phyloP scores from a whole-genome alignment of 2,888 invertebrate genomes.

The Lasioglossum pauxillum region DNA sequence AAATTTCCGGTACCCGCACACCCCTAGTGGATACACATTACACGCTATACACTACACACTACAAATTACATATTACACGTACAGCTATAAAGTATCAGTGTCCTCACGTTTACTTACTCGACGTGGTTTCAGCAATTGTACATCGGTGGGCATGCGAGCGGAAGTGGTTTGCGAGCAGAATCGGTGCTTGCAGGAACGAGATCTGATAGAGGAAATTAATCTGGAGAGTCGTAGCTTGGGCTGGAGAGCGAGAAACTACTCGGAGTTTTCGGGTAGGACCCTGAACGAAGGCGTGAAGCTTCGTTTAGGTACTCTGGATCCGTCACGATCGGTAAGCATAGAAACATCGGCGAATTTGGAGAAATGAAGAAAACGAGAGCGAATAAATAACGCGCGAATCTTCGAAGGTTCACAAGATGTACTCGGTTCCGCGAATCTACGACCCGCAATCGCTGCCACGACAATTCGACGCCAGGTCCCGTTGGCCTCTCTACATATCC shows the following conservation, averaged over 20 bases:
- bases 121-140: slow-evolving; percentile 86
- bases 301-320: slow-evolving; percentile 89
- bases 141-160: slow-evolving; percentile 74
- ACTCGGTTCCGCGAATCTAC: slow-evolving; percentile 87
- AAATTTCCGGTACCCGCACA: too few species aligned
- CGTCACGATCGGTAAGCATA: slow-evolving; percentile 85
- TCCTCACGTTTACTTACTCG: background rate
- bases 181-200: slow-evolving; percentile 90
- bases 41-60: too few species aligned
- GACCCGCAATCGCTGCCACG: slow-evolving; percentile 87
- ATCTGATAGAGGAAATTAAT: slow-evolving; percentile 89
- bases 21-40: too few species aligned
- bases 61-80: too few species aligned
- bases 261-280: slow-evolving; percentile 93
- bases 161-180: slow-evolving; percentile 90
- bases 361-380: background rate
- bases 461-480: slow-evolving; percentile 90
- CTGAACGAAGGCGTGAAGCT: slow-evolving; percentile 92
- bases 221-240: slow-evolving; percentile 85
- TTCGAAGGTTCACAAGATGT: slow-evolving; percentile 84
- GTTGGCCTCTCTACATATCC: slow-evolving; percentile 91
- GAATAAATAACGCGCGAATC: background rate
- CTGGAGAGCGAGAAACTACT: slow-evolving; percentile 93
- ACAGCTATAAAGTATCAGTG: too few species aligned
- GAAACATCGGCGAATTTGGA: background rate